Conservation (phyloP, 2,113 vertebrate species). For the Notothenia coriiceps region DNA sequence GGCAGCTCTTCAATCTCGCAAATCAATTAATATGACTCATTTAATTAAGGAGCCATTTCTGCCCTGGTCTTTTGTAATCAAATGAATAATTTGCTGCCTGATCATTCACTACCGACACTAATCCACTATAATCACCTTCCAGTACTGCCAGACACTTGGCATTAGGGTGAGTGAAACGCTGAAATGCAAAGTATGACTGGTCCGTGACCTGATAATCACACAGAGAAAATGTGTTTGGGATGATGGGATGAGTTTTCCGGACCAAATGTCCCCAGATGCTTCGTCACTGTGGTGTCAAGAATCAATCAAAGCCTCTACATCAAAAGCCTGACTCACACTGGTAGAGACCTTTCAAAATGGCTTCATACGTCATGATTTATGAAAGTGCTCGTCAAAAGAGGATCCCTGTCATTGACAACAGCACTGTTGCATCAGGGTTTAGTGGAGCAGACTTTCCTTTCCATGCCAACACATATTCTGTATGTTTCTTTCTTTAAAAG, state of each 20-base stretch:
- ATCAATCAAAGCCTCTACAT: conserved; percentile 47
- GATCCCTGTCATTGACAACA: conserved; percentile 1
- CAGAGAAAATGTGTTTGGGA: conserved; percentile 42
- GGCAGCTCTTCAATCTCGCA: conserved; percentile 78
- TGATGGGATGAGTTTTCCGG: conserved; percentile 56
- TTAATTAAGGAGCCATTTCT: conserved; percentile 82
- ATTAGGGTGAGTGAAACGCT: conserved; percentile 69
- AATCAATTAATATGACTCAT: conserved; percentile 84
- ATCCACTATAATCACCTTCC: conserved; percentile 78
- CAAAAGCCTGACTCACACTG: conserved; percentile 27
- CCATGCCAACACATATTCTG: too few species aligned
- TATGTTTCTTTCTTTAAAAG: too few species aligned
- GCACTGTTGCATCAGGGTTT: background rate
- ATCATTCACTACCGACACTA: conserved; percentile 81
- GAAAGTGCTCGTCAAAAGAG: background rate
- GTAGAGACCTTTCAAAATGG: conserved; percentile 18
- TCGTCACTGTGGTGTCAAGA: conserved; percentile 32
- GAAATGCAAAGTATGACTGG: conserved; percentile 69
- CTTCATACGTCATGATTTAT: background rate
- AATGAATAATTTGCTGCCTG: conserved; percentile 83
- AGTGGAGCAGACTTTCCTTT: background rate
- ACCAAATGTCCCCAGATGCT: conserved; percentile 41
- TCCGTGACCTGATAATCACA: conserved; percentile 54
- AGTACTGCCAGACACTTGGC: conserved; percentile 71
- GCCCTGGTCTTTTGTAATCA: conserved; percentile 82